These are phyloP conservation scores for Microtus californicus DNA, from an alignment of 2,797 vertebrate genomes.

Conservation along the genomic window DNA sequence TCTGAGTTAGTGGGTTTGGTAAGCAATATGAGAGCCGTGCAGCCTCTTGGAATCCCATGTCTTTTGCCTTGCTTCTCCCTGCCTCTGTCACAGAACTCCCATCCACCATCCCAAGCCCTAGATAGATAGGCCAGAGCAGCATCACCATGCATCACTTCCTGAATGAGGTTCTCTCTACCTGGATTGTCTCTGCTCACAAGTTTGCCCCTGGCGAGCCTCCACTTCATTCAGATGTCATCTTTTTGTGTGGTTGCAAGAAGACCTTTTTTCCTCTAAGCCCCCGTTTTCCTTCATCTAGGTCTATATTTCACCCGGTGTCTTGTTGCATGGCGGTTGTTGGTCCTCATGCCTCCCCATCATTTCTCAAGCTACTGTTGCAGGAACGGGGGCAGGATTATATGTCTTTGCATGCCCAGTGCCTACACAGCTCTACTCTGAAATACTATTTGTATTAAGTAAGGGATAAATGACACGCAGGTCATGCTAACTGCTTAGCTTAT, in stretches of 20 bases:
- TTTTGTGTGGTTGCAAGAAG: neutral
- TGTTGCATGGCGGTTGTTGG: neutral
- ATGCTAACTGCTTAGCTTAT: neutral
- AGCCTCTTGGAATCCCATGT: neutral
- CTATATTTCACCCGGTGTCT: neutral
- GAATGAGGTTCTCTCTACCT: neutral
- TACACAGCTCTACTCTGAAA: neutral
- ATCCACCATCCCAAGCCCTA: neutral
- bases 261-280: neutral
- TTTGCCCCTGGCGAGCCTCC: neutral
- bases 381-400: neutral
- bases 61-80: neutral
- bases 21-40: neutral
- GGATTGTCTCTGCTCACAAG: neutral
- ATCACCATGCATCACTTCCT: neutral
- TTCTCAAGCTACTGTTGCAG: neutral
- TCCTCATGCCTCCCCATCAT: neutral
- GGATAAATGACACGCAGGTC: neutral
- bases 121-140: neutral
- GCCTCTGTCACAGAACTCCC: neutral
- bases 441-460: neutral
- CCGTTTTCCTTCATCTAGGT: rapidly evolving
- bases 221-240: neutral
- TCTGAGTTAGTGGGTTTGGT: neutral
- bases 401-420: neutral